Conservation (phyloP, 2,797 vertebrate species). For the Cossypha dichroa region DNA sequence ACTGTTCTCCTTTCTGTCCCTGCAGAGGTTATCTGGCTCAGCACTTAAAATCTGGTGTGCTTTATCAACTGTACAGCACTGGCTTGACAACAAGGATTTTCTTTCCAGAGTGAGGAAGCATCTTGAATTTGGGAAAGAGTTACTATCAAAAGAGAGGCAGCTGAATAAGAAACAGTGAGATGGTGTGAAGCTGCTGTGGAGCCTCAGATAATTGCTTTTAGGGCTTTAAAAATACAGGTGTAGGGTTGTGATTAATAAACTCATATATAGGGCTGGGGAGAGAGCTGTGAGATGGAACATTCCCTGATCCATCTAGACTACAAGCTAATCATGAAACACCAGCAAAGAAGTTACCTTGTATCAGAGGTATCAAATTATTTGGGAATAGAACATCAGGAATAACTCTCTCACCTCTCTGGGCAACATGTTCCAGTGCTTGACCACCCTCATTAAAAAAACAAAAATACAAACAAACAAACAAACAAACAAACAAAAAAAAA, state of each 20-base stretch:
- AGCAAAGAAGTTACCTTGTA: background rate
- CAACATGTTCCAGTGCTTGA: background rate
- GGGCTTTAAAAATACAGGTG: background rate
- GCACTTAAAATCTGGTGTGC: background rate
- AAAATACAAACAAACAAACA: background rate
- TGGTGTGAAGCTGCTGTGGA: background rate
- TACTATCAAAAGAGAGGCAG: background rate
- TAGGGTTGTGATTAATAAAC: background rate
- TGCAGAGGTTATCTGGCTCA: conserved; percentile 9
- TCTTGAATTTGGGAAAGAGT: background rate
- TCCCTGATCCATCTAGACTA: background rate
- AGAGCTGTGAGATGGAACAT: background rate
- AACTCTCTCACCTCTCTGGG: background rate
- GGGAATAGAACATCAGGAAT: background rate
- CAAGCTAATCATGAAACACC: background rate
- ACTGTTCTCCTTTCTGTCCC: background rate
- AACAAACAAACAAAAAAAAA: too few species aligned
- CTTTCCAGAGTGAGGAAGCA: background rate
- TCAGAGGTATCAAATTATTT: background rate
- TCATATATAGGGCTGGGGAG: background rate
- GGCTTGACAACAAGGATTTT: background rate
- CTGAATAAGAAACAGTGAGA: background rate
- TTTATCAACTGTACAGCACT: background rate
- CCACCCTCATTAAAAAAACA: background rate
- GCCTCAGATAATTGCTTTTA: background rate